phyloP scores from a whole-genome alignment of 53 echinoderm and acorn worm species.

The Echinarachnius parma region DNA sequence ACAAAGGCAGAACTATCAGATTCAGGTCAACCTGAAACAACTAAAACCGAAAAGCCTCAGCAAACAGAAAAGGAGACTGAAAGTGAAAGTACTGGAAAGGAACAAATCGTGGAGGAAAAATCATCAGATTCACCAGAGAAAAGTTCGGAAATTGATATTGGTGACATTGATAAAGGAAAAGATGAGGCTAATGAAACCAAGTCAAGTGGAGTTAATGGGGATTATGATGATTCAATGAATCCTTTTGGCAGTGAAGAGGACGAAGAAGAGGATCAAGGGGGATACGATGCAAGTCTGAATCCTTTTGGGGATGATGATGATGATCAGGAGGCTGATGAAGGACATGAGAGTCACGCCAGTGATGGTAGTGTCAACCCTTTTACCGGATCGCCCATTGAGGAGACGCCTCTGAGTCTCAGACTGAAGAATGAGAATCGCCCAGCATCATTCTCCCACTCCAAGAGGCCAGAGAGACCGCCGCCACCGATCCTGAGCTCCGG shows the following conservation, averaged over 20 bases:
- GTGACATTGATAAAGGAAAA: conserved; percentile 19
- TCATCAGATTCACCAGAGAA: too few species aligned
- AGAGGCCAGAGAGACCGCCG: conserved; percentile 47
- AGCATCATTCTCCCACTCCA: conserved; percentile 44
- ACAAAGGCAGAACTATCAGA: conserved; percentile 42
- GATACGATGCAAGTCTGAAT: conserved; percentile 71
- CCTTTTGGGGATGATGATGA: conserved; percentile 84
- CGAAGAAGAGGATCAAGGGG: conserved; percentile 56
- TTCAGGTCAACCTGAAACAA: conserved; percentile 23
- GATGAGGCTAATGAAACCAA: conserved; percentile 11
- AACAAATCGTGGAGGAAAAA: neutral
- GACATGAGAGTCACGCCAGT: conserved; percentile 36
- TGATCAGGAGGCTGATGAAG: conserved; percentile 59
- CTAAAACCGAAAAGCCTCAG: conserved; percentile 28
- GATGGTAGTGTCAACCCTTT: conserved; percentile 64
- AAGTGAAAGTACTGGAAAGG: neutral
- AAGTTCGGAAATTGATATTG: too few species aligned
- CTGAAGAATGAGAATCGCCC: conserved; percentile 8
- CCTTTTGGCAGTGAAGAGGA: conserved; percentile 71
- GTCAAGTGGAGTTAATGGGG: conserved; percentile 12
- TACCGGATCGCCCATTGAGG: conserved; percentile 59
- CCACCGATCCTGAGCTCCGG: conserved; percentile 35
- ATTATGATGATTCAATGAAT: conserved; percentile 86
- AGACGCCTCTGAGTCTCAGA: conserved; percentile 39
- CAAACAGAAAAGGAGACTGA: conserved; percentile 23